phyloP scores from a whole-genome alignment of 2,888 invertebrate genomes.

The Meliscaeva auricollis region DNA sequence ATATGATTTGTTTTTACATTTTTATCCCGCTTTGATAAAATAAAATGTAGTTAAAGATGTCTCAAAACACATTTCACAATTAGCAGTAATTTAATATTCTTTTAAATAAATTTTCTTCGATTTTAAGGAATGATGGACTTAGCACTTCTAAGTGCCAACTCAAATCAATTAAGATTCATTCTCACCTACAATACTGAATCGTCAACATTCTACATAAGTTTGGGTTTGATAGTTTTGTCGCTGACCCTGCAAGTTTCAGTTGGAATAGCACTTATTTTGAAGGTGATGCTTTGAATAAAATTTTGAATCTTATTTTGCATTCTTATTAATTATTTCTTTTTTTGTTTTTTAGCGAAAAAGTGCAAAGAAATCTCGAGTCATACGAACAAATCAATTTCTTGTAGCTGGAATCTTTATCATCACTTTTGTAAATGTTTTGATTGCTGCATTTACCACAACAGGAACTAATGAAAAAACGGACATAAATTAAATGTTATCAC shows the following conservation, averaged over 20 bases:
- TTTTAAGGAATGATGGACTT: constrained; percentile 89
- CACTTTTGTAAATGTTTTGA: constrained; percentile 88
- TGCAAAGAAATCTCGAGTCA: constrained; percentile 81
- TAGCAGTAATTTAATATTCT: background rate
- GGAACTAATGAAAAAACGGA: background rate
- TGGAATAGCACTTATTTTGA: constrained; percentile 87
- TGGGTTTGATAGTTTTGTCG: constrained; percentile 86
- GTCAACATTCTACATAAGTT: constrained; percentile 86
- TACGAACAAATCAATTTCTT: constrained; percentile 87
- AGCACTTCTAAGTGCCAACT: constrained; percentile 89
- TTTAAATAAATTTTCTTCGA: background rate
- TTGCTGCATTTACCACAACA: constrained; percentile 85
- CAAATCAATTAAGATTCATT: constrained; percentile 88
- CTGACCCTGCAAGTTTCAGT: constrained; percentile 87
- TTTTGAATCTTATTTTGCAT: background rate
- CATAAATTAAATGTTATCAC: background rate
- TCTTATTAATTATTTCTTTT: constrained; percentile 24
- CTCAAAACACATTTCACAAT: no score
- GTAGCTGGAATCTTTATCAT: constrained; percentile 88
- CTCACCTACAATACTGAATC: constrained; percentile 86
- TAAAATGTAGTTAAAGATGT: no score
- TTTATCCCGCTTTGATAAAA: no score
- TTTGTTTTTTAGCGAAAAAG: constrained; percentile 79
- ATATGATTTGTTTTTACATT: no score
- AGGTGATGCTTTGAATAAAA: constrained; percentile 83